phyloP scores from a whole-genome alignment of 2,888 invertebrate genomes.

The Tetragonisca angustula region DNA sequence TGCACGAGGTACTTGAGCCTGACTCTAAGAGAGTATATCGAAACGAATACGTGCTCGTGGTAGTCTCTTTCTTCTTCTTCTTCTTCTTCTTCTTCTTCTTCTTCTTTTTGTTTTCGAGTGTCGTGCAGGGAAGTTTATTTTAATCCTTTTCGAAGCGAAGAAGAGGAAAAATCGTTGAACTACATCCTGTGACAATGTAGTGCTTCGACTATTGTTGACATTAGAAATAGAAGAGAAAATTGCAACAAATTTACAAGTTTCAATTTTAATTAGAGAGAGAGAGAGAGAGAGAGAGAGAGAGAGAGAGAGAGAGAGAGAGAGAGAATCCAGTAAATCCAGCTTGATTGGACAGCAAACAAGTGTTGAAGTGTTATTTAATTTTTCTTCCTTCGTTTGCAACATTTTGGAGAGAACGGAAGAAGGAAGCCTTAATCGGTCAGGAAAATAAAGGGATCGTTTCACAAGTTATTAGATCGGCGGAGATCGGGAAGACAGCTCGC shows the following conservation, averaged over 20 bases:
- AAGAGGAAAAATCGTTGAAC: neutral
- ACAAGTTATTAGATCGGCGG: constrained; percentile 47
- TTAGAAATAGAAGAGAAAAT: neutral
- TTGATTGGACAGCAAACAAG: neutral
- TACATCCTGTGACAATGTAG: neutral
- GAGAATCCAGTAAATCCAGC: neutral
- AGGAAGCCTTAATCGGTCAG: constrained; percentile 19
- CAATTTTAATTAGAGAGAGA: neutral
- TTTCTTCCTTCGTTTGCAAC: neutral
- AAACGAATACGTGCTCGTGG: neutral
- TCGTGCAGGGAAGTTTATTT: constrained; percentile 7
- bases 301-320: too few species aligned
- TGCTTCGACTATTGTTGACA: neutral
- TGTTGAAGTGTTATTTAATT: too few species aligned
- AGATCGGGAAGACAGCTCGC: constrained; percentile 18
- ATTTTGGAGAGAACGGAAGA: neutral
- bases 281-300: too few species aligned
- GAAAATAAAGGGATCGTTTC: constrained; percentile 28
- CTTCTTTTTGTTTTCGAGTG: neutral
- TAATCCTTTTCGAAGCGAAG: neutral
- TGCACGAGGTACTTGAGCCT: neutral
- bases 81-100: too few species aligned
- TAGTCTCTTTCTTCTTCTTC: neutral
- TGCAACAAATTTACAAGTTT: neutral
- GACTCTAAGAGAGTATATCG: neutral